Conservation (phyloP, 2,113 vertebrate genomes). For the Catharus bicknelli region DNA sequence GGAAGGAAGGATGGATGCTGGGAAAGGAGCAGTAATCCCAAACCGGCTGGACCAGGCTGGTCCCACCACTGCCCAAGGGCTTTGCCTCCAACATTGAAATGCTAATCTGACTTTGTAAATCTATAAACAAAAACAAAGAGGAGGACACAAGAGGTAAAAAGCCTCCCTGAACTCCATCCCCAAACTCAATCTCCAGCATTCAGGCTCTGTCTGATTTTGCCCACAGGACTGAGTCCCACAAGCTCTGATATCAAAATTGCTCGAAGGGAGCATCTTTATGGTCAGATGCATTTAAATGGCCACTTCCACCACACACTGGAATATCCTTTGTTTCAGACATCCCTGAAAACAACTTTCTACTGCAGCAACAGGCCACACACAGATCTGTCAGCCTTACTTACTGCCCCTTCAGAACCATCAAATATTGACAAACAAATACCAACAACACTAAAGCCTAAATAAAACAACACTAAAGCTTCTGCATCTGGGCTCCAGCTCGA, state of each 20-base stretch:
- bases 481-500: background rate
- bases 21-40: slow-evolving; percentile 39
- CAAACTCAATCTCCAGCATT: background rate
- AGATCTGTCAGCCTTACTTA: background rate
- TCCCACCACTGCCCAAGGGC: slow-evolving; percentile 51
- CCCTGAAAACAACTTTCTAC: slow-evolving; percentile 11
- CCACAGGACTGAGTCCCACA: background rate
- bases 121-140: slow-evolving; percentile 67
- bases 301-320: background rate
- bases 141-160: slow-evolving; percentile 38
- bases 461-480: background rate
- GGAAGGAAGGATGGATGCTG: background rate
- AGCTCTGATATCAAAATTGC: background rate
- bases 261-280: slow-evolving; percentile 21
- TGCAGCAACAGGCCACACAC: background rate
- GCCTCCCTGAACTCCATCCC: slow-evolving; percentile 1
- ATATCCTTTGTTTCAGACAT: slow-evolving; percentile 16
- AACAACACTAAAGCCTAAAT: background rate
- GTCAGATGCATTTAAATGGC: slow-evolving; percentile 43
- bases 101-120: slow-evolving; percentile 60
- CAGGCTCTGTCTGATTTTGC: slow-evolving; percentile 12
- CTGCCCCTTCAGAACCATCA: background rate
- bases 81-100: slow-evolving; percentile 55
- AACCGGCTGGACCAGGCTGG: slow-evolving; percentile 12
- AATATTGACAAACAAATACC: background rate